A percentile compares a stretch with the other conserved stretches of the same genome.
Conservation (phyloP, 2,888 invertebrate genomes). For the Mantis religiosa region DNA sequence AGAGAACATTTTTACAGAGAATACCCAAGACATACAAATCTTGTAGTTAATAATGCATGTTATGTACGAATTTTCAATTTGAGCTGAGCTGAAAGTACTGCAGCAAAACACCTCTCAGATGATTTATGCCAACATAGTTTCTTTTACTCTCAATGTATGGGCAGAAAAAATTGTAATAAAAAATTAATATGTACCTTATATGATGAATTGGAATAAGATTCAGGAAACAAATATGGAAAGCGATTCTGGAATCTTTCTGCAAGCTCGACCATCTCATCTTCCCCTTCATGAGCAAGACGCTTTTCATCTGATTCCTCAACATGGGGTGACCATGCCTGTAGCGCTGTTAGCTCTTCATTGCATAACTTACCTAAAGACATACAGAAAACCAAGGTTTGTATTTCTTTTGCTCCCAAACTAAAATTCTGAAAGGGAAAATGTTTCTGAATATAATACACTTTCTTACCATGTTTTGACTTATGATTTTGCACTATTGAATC, state of each 20-base stretch:
- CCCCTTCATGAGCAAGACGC: slow-evolving; percentile 66
- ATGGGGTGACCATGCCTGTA: slow-evolving; percentile 58
- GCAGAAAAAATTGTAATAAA: background rate
- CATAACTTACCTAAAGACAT: slow-evolving; percentile 44
- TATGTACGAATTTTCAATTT: too few species aligned
- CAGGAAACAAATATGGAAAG: slow-evolving; percentile 61
- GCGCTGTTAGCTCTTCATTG: slow-evolving; percentile 44
- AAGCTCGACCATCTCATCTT: slow-evolving; percentile 67
- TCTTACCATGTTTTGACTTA: slow-evolving; percentile 48
- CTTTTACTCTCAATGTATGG: too few species aligned
- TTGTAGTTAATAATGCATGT: too few species aligned
- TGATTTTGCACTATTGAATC: slow-evolving; percentile 53
- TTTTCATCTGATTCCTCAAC: slow-evolving; percentile 55
- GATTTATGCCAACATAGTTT: too few species aligned
- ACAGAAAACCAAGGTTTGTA: background rate
- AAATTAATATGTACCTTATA: slow-evolving; percentile 48
- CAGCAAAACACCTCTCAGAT: too few species aligned
- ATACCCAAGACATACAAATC: too few species aligned
- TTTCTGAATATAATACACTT: background rate
- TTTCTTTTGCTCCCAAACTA: background rate
- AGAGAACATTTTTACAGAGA: too few species aligned
- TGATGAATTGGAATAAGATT: slow-evolving; percentile 56
- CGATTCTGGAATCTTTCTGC: slow-evolving; percentile 70
- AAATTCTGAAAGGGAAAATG: background rate
- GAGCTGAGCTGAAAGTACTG: too few species aligned